Conservation (phyloP, 2,113 vertebrate genomes). For the Leptosomus discolor region DNA sequence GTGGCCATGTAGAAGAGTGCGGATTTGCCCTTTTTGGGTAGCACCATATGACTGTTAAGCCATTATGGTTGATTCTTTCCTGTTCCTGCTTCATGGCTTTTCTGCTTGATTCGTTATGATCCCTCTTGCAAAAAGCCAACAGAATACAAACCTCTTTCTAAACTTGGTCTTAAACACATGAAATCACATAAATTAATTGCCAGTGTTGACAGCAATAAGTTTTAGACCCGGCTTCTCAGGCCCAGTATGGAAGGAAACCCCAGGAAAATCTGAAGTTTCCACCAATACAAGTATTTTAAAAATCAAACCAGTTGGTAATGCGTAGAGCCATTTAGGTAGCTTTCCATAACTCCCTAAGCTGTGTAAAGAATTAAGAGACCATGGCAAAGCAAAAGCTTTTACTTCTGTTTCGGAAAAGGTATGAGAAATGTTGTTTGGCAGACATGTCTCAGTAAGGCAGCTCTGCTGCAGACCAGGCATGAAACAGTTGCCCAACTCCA, state of each 20-base stretch:
- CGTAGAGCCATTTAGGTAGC: not conserved
- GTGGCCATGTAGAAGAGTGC: not conserved
- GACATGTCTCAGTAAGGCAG: not conserved
- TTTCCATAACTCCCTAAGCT: not conserved
- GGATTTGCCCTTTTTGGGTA: constrained; percentile 27
- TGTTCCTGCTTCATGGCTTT: not conserved
- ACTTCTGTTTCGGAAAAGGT: not conserved
- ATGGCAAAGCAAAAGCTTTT: not conserved
- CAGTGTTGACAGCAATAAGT: not conserved
- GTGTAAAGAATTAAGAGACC: not conserved
- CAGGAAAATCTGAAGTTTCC: not conserved
- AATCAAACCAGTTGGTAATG: not conserved
- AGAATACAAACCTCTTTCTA: not conserved
- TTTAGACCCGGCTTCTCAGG: not conserved
- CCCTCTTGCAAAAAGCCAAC: not conserved
- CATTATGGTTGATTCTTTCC: not conserved
- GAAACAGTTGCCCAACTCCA: not conserved
- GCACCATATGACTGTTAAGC: constrained; percentile 2
- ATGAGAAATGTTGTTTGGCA: not conserved
- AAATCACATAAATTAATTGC: not conserved
- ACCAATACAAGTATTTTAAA: not conserved
- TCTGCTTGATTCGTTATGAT: not conserved
- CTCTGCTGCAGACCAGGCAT: not conserved
- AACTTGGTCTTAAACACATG: not conserved
- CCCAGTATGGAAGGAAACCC: not conserved